Evolutionary conservation across 2,797 vertebrate species (phyloP), one percentile per base, ranked within the genome.

Genomic region (Sebastes matsubarae): DNA sequence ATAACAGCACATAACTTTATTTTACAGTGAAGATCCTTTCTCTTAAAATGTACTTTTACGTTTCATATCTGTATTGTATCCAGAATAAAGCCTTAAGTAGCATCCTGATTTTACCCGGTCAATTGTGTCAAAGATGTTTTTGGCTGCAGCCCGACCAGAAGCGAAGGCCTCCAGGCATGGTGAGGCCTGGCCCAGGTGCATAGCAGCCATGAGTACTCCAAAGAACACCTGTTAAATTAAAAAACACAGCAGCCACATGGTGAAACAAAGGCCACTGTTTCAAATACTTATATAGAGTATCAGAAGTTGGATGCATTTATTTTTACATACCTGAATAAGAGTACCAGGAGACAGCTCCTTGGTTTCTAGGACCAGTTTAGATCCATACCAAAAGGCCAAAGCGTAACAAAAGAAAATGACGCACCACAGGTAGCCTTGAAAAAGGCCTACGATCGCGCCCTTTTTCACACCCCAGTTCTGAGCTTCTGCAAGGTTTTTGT

Each of bases 351-450:
- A 82, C n/a, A 96, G 85, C 86, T 97, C 96, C 18, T 91, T 92
- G 24, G 92, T 94, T n/a, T 96, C 95, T 14, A 96, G 94, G 72
- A 97, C 96, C 64, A 97, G 85, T 69, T 95, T 92, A 20, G 96
- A 96, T 18, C 96, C 96, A 2, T 96, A 97, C 96, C 96, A 97
- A 89, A 97, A 97, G 34, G 96, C 95, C 88, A 97, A 85, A 75
- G 94, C 94, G 13, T 93, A 97, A 83, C 94, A 95, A 25, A 96
- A 75, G 82, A 97, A 97, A 70, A 97, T 95, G 72, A 96, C 95
- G 84, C 93, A 95, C 96, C 96, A 96, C 75, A 96, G 75, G 81
- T 94, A 96, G 57, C 96, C 96, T 80, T 96, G 95, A 80, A 96
- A 97, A 70, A 96, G 11, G 8, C 95, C 96, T 0, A 95, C 89